Evolutionary conservation across 1,140 invertebrate species (phyloP).

Genomic region (Liolophura sinensis): DNA sequence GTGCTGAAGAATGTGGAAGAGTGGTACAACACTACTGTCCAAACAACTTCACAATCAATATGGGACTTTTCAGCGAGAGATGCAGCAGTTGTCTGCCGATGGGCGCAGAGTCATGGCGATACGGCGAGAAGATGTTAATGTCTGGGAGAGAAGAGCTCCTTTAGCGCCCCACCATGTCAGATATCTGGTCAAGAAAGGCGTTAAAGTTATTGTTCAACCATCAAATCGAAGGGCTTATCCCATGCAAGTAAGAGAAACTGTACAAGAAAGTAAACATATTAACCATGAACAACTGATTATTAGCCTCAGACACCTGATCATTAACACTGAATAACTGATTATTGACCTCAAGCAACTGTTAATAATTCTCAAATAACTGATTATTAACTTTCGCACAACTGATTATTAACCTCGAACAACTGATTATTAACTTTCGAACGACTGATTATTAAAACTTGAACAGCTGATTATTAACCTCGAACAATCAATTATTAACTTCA

Average conservation of each 20-base stretch:
- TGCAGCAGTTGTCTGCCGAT: not conserved
- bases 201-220: slow-evolving; percentile 96
- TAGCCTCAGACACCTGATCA: not conserved
- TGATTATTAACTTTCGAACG: too few relatives aligned
- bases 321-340: not conserved
- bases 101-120: slow-evolving; percentile 52
- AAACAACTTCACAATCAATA: not conserved
- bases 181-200: slow-evolving; percentile 77
- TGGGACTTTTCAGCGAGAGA: not conserved
- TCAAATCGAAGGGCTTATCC: slow-evolving; percentile 97
- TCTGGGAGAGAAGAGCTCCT: slow-evolving; percentile 97
- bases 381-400: too few relatives aligned
- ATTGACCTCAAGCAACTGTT: too few relatives aligned
- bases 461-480: too few relatives aligned
- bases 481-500: too few relatives aligned
- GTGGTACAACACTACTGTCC: too few relatives aligned
- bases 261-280: too few relatives aligned
- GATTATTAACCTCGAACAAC: too few relatives aligned
- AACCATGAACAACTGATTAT: not conserved
- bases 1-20: too few relatives aligned
- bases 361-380: too few relatives aligned
- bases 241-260: slow-evolving; percentile 73
- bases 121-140: slow-evolving; percentile 88
- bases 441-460: too few relatives aligned
- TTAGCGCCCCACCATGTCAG: slow-evolving; percentile 90